Evolutionary conservation across 2,113 vertebrate genomes (phyloP).

Genomic region (Vidua macroura): DNA sequence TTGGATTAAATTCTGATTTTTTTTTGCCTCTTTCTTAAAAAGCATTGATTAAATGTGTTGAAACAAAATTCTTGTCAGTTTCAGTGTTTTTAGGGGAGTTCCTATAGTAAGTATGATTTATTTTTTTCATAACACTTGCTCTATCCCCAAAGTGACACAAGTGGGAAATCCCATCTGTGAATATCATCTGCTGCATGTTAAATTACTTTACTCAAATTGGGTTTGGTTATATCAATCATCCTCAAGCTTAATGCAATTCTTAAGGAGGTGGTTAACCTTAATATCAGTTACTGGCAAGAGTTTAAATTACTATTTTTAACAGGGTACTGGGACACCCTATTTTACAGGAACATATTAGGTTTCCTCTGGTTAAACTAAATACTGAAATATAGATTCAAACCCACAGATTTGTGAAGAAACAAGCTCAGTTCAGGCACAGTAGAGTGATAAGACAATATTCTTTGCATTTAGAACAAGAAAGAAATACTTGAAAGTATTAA

Average conservation of each 20-base stretch:
- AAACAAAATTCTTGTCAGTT: slow-evolving; percentile 17
- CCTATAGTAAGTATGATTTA: neutral
- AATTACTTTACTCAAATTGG: slow-evolving; percentile 28
- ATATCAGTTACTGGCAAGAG: neutral
- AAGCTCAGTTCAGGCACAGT: neutral
- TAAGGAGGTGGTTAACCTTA: slow-evolving; percentile 46
- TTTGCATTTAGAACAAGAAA: neutral
- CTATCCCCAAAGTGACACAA: neutral
- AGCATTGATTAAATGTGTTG: neutral
- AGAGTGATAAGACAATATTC: neutral
- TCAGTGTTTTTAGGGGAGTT: neutral
- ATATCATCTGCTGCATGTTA: slow-evolving; percentile 43
- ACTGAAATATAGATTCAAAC: neutral
- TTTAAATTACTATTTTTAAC: neutral
- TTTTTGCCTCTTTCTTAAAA: neutral
- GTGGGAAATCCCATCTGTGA: slow-evolving; percentile 58
- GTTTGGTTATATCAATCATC: slow-evolving; percentile 19
- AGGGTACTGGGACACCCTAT: neutral
- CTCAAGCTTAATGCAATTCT: neutral
- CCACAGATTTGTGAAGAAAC: neutral
- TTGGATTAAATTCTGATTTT: neutral
- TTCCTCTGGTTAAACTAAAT: neutral
- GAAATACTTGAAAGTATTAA: neutral
- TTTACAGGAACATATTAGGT: neutral
- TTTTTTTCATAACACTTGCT: neutral